phyloP scores from a whole-genome alignment of 2,888 invertebrate species.

The Cybosia mesomella region DNA sequence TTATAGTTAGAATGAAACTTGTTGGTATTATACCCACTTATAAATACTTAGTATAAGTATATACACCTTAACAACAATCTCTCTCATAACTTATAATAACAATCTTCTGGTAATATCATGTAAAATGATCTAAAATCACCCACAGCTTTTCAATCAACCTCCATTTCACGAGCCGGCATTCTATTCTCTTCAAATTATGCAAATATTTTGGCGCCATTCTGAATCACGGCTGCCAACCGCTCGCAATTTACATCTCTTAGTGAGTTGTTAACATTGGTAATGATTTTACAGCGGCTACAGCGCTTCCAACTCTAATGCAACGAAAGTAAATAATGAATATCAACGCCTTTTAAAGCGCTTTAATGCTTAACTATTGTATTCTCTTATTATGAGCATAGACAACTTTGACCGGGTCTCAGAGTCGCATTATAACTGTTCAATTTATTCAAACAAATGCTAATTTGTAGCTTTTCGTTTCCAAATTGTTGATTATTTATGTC shows the following conservation, averaged over 20 bases:
- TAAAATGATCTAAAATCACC: constrained; percentile 61
- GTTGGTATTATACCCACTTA: too few species aligned
- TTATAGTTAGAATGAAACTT: too few species aligned
- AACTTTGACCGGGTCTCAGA: constrained; percentile 68
- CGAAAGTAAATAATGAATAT: constrained; percentile 21
- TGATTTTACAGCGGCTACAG: constrained; percentile 61
- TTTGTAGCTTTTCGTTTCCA: constrained; percentile 75
- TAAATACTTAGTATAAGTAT: too few species aligned
- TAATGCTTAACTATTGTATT: constrained; percentile 30
- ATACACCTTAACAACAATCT: not conserved
- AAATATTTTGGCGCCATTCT: constrained; percentile 81
- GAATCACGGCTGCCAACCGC: constrained; percentile 80
- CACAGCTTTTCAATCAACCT: constrained; percentile 71
- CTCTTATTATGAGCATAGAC: constrained; percentile 39
- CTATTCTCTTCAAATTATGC: constrained; percentile 79
- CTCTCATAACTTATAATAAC: constrained; percentile 32
- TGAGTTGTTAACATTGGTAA: constrained; percentile 71
- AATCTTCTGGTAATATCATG: constrained; percentile 42
- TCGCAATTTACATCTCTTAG: constrained; percentile 84
- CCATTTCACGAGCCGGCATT: constrained; percentile 67
- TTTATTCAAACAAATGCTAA: constrained; percentile 85
- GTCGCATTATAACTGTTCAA: constrained; percentile 76
- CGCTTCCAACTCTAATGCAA: constrained; percentile 49
- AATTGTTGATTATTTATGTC: constrained; percentile 80
- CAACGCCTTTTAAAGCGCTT: constrained; percentile 50